Percentiles rank a stretch among this genome's conserved stretches.
phyloP scores from a whole-genome alignment of 92 coral and sea anemone species.

The Epizoanthus scotinus region DNA sequence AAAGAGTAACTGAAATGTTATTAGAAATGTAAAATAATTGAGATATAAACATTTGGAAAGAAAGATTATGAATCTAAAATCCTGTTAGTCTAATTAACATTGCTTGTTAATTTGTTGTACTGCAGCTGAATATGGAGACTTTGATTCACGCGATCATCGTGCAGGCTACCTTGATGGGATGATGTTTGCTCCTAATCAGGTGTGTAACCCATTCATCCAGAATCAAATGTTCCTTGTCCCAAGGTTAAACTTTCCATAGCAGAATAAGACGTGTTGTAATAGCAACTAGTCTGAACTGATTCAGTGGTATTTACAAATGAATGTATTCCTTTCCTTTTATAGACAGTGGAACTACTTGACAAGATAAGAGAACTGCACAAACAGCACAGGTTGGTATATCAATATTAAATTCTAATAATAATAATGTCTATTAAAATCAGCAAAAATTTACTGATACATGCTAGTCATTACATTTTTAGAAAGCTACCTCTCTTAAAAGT shows the following conservation, averaged over 20 bases:
- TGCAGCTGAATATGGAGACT: constrained; percentile 92
- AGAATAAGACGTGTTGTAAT: too few relatives aligned
- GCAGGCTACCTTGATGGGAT: constrained; percentile 89
- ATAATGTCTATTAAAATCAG: too few relatives aligned
- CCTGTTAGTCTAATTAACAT: neutral
- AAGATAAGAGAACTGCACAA: constrained; percentile 88
- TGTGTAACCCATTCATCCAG: constrained; percentile 5
- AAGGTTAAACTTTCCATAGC: too few relatives aligned
- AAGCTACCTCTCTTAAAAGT: too few relatives aligned
- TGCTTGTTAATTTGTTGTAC: neutral
- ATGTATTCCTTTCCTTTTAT: neutral
- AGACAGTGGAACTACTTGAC: constrained; percentile 85
- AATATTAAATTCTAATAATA: too few relatives aligned
- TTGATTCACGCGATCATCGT: constrained; percentile 86
- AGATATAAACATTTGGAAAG: neutral
- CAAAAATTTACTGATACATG: too few relatives aligned
- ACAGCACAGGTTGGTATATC: constrained; percentile 69
- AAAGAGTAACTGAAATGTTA: neutral
- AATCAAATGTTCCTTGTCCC: too few relatives aligned
- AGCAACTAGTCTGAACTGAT: too few relatives aligned
- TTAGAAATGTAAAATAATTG: too few relatives aligned
- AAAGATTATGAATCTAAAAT: neutral
- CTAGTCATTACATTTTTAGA: too few relatives aligned
- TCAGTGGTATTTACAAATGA: too few relatives aligned
- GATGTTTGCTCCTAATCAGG: constrained; percentile 98